Evolutionary conservation across 2,888 invertebrate genomes (phyloP).

Genomic region (Agapostemon virescens): DNA sequence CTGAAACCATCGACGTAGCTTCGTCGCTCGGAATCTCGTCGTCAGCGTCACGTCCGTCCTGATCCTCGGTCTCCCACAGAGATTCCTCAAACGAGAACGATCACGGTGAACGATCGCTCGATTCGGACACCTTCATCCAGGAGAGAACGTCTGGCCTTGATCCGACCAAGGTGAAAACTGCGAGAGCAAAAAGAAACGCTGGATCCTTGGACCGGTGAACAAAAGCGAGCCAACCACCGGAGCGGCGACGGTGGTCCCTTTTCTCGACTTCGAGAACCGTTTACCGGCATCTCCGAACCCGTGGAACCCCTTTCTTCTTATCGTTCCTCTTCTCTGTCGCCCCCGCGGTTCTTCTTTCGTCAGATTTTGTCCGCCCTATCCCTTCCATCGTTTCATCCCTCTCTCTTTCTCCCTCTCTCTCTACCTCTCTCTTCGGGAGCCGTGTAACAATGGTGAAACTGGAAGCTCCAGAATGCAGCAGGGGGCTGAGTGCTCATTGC

Average conservation of each 20-base stretch:
- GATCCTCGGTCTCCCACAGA: not conserved
- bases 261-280: constrained; percentile 56
- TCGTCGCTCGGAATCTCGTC: not conserved
- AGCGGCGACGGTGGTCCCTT: constrained; percentile 16
- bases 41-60: not conserved
- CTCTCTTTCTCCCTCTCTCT: constrained; percentile 39
- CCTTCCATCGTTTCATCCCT: not conserved
- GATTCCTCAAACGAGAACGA: not conserved
- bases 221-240: constrained; percentile 23
- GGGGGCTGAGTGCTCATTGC: constrained; percentile 64
- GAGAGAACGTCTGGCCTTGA: constrained; percentile 16
- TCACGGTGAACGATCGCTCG: constrained; percentile 7
- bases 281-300: constrained; percentile 54
- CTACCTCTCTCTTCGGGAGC: constrained; percentile 43
- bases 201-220: constrained; percentile 33
- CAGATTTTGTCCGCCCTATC: constrained; percentile 12
- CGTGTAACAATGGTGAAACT: constrained; percentile 65
- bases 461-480: constrained; percentile 58
- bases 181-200: constrained; percentile 10
- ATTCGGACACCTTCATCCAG: constrained; percentile 4
- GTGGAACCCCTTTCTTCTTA: constrained; percentile 49
- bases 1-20: not conserved
- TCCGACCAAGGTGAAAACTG: not conserved
- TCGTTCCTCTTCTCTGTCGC: constrained; percentile 13
- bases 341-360: constrained; percentile 12